These are phyloP conservation scores for Mythimna vitellina DNA, from an alignment of 2,888 invertebrate species.

Conservation along the genomic window DNA sequence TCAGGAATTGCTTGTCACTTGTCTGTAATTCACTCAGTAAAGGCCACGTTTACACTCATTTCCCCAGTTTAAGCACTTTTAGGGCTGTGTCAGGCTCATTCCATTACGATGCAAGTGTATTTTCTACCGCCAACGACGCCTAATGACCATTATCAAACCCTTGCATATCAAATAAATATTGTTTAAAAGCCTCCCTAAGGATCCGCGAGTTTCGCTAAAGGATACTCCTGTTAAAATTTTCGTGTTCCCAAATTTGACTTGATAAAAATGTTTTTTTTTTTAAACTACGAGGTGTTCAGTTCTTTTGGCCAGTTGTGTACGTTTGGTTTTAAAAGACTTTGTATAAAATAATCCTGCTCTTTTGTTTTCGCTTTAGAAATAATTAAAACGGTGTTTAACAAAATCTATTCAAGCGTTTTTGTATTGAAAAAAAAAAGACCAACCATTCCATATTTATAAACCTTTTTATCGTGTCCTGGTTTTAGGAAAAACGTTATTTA, in stretches of 20 bases:
- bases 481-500: too few species aligned
- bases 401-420: neutral
- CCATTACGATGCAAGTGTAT: conserved; percentile 60
- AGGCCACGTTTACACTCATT: conserved; percentile 42
- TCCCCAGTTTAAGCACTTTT: conserved; percentile 47
- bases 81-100: conserved; percentile 51
- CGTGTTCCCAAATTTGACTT: conserved; percentile 40
- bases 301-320: conserved; percentile 13
- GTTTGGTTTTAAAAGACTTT: conserved; percentile 6
- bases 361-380: conserved; percentile 1
- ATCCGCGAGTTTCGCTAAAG: conserved; percentile 26
- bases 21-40: conserved; percentile 46
- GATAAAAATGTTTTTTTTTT: conserved; percentile 21
- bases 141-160: conserved; percentile 64
- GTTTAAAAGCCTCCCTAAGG: conserved; percentile 56
- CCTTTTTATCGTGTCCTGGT: neutral
- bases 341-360: neutral
- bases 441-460: neutral
- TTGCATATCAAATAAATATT: conserved; percentile 65
- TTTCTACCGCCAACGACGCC: conserved; percentile 49
- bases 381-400: neutral
- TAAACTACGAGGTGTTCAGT: conserved; percentile 9
- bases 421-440: neutral
- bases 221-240: conserved; percentile 47
- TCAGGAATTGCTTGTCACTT: conserved; percentile 48